Base-by-base conservation (phyloP, 2,113 vertebrate genomes). In the Hippocampus barbouri region DNA sequence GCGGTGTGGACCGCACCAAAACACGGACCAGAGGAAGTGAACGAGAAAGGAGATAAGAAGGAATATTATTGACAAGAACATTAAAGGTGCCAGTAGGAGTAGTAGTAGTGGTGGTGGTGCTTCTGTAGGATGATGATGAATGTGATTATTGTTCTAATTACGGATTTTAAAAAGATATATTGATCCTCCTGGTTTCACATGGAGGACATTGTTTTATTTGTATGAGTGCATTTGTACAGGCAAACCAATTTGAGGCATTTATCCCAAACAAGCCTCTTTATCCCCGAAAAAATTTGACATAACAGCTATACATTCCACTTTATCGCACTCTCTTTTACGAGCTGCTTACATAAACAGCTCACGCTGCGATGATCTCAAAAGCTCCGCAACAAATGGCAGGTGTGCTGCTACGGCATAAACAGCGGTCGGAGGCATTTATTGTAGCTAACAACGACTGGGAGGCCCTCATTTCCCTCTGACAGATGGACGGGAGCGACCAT, bases 401-500 rank as follows among this genome's bases (percentile, higher is more conserved):
- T 76, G 65, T 61, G 75, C 51, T 70, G 73, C 78, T 72, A 75
- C 79, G 73, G 74, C 72, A 64, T 54, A 69, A 69, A 51, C 79
- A 62, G 38, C 0, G 20, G 68, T 20, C 74, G 27, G 16, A 77
- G 73, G 43, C 79, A 77, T 87, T 82, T 86, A 78, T 86, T 85
- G 74, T n/a, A 16, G 63, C 81, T 70, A 81, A 86, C 83, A 84
- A 82, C 83, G 83, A 81, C 83, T 82, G 74, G 79, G 82, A 85
- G 75, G 71, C 49, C 60, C 81, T 82, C 66, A 78, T 86, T 88
- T 89, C 86, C 86, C 81, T 79, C 66, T 82, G 81, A 88, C 87
- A 91, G 88, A 91, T 89, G 87, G 89, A 84, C 69, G 77, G 70
- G 74, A 80, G 75, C 79, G 27, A 80, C 85, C 78, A 85, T 89